Evolutionary conservation across 1,140 invertebrate species (phyloP).

Genomic region (Littorina saxatilis): DNA sequence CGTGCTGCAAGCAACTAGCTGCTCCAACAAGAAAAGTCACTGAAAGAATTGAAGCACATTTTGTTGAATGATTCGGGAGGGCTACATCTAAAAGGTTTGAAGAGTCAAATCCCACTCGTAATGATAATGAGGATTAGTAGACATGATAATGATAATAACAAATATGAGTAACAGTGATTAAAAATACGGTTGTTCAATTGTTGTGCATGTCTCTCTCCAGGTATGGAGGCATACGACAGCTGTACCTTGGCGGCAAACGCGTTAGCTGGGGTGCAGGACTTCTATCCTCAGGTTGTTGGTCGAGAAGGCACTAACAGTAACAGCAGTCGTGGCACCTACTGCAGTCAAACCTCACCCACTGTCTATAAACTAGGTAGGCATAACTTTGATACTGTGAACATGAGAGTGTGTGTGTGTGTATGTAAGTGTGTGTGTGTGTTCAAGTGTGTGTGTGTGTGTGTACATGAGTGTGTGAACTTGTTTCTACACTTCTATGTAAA

Average conservation of each 20-base stretch:
- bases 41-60: too few species aligned
- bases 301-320: not conserved
- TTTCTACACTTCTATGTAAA: not conserved
- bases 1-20: too few species aligned
- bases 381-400: too few species aligned
- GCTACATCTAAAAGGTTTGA: too few species aligned
- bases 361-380: not conserved
- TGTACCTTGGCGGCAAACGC: conserved; percentile 39
- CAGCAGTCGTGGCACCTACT: not conserved
- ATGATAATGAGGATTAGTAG: too few species aligned
- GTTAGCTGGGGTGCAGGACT: conserved; percentile 38
- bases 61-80: too few species aligned
- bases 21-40: too few species aligned
- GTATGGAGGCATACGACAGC: conserved; percentile 54
- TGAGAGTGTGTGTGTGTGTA: not conserved
- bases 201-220: too few species aligned
- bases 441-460: not conserved
- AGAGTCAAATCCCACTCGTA: too few species aligned
- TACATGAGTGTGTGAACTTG: not conserved
- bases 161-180: too few species aligned
- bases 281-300: conserved; percentile 44
- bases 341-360: not conserved
- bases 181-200: too few species aligned
- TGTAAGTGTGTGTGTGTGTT: not conserved
- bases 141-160: too few species aligned